These are phyloP conservation scores for Panopea generosa DNA, from an alignment of 2,888 invertebrate genomes.

Conservation along the genomic window DNA sequence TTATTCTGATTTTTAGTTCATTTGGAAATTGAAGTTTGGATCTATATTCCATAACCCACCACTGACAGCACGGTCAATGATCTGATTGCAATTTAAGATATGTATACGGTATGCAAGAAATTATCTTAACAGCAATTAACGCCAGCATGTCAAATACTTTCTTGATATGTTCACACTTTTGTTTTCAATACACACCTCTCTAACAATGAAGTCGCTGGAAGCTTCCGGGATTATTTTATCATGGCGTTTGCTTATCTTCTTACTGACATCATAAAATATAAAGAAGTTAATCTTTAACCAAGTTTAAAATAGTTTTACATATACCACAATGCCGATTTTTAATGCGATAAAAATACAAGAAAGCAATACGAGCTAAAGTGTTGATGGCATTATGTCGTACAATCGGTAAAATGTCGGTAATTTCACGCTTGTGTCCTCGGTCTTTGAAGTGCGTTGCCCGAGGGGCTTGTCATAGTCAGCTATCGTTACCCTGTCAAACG, in stretches of 20 bases:
- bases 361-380: constrained; percentile 8
- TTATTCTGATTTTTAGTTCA: too few species aligned
- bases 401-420: constrained; percentile 14
- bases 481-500: constrained; percentile 25
- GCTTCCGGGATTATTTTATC: too few species aligned
- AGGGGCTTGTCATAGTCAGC: constrained; percentile 10
- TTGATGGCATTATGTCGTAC: constrained; percentile 23
- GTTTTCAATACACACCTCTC: constrained; percentile 21
- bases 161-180: not conserved
- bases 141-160: constrained; percentile 17
- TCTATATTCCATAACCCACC: too few species aligned
- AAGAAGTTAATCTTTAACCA: not conserved
- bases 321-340: constrained; percentile 1
- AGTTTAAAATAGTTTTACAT: not conserved
- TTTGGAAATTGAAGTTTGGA: too few species aligned
- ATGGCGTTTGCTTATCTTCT: not conserved
- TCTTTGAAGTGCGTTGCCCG: constrained; percentile 19
- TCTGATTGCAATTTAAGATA: constrained; percentile 14
- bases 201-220: constrained; percentile 10
- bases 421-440: constrained; percentile 17
- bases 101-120: not conserved
- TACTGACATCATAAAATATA: constrained; percentile 16
- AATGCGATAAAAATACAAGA: not conserved
- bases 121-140: constrained; percentile 16
- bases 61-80: too few species aligned